These are phyloP conservation scores for Kryptopterus vitreolus DNA, from an alignment of 2,797 vertebrate genomes.

Conservation along the genomic window DNA sequence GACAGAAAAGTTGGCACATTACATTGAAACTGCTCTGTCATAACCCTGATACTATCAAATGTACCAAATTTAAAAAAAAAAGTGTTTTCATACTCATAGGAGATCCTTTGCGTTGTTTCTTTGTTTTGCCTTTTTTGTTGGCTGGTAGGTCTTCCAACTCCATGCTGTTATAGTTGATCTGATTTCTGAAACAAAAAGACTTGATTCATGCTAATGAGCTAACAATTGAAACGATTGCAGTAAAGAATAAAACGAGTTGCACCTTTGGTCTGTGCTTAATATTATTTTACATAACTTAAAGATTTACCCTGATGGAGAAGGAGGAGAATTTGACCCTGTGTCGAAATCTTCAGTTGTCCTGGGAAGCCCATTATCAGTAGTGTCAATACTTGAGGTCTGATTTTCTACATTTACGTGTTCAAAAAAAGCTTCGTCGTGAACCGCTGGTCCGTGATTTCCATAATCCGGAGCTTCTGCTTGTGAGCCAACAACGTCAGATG, in stretches of 20 bases:
- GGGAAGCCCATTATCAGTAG: slow-evolving; percentile 11
- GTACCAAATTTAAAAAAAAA: not conserved
- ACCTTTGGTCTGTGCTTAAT: not conserved
- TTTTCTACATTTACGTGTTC: slow-evolving; percentile 17
- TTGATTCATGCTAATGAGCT: not conserved
- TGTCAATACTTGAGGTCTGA: not conserved
- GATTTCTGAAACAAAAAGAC: slow-evolving; percentile 34
- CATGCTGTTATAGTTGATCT: slow-evolving; percentile 16
- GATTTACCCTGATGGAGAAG: slow-evolving; percentile 61
- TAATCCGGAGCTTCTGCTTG: slow-evolving; percentile 28
- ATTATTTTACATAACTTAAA: not conserved
- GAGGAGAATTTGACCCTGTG: slow-evolving; percentile 2
- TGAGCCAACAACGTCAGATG: not conserved
- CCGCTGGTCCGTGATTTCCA: slow-evolving; percentile 21
- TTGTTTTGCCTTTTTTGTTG: slow-evolving; percentile 66
- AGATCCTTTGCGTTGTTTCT: slow-evolving; percentile 65
- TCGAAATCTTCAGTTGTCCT: slow-evolving; percentile 16
- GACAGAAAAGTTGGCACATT: not conserved
- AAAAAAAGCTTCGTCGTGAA: slow-evolving; percentile 23
- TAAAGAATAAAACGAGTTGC: not conserved
- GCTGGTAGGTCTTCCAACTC: slow-evolving; percentile 51
- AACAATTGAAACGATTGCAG: not conserved
- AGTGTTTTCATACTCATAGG: slow-evolving; percentile 69
- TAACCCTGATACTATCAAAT: not conserved
- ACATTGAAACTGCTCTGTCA: not conserved